These are phyloP conservation scores for Teinopalpus imperialis DNA, from an alignment of 2,888 invertebrate genomes.

Conservation along the genomic window DNA sequence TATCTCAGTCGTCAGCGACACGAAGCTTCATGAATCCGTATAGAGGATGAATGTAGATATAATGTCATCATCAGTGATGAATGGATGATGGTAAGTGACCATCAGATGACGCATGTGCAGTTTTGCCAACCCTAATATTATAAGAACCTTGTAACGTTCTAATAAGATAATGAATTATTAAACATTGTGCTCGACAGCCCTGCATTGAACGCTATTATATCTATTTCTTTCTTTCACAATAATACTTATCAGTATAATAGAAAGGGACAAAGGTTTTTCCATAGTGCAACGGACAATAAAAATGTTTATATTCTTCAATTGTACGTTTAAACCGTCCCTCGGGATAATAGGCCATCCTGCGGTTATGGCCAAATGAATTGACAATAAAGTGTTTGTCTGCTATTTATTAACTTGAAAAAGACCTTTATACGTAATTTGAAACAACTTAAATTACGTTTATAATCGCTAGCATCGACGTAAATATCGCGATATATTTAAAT, in stretches of 20 bases:
- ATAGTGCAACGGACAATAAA: slow-evolving; percentile 17
- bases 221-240: slow-evolving; percentile 9
- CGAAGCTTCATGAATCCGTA: no score
- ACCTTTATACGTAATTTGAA: not conserved
- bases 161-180: no score
- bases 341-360: slow-evolving; percentile 1
- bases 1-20: no score
- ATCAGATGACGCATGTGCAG: no score
- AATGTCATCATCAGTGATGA: no score
- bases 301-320: slow-evolving; percentile 18
- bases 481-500: no score
- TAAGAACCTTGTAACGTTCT: no score
- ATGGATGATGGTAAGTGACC: no score
- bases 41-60: no score
- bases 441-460: not conserved
- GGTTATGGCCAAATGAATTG: slow-evolving; percentile 17
- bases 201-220: not conserved
- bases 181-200: not conserved
- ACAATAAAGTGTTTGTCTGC: slow-evolving; percentile 17
- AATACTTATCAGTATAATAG: slow-evolving; percentile 7
- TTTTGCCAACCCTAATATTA: no score
- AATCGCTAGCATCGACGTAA: no score
- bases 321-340: slow-evolving; percentile 10
- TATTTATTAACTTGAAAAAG: slow-evolving; percentile 8
- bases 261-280: slow-evolving; percentile 10